Percentiles rank a stretch among this genome's conserved stretches.
These are phyloP conservation scores for Potamarius usumacintae DNA, from an alignment of 2,113 vertebrate species.

Conservation along the genomic window DNA sequence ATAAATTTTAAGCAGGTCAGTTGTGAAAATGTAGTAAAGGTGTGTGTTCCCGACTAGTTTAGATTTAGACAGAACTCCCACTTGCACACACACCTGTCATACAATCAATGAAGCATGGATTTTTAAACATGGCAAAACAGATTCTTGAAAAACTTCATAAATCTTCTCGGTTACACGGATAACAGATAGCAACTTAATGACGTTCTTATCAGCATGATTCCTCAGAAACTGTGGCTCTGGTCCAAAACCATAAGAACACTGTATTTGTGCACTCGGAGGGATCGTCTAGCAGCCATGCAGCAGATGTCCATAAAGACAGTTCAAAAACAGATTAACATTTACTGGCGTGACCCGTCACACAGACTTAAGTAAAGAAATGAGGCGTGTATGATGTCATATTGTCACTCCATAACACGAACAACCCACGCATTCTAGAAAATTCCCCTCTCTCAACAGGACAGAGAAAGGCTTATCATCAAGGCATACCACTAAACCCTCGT, in stretches of 20 bases:
- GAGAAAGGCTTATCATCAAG: not conserved
- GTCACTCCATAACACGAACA: not conserved
- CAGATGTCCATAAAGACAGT: slow-evolving; percentile 1
- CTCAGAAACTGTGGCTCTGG: not conserved
- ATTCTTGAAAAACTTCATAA: not conserved
- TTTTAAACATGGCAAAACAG: not conserved
- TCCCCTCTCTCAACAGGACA: not conserved
- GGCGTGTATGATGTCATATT: slow-evolving; percentile 28
- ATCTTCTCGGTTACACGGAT: not conserved
- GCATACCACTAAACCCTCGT: not conserved
- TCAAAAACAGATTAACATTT: slow-evolving; percentile 64
- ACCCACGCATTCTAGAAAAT: not conserved
- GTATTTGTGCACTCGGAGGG: not conserved
- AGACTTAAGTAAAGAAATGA: slow-evolving; percentile 51
- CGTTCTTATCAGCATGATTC: not conserved
- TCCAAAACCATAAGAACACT: not conserved
- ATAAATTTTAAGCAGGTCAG: not conserved
- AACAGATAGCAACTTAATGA: not conserved
- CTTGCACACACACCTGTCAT: not conserved
- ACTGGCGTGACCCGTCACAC: slow-evolving; percentile 16
- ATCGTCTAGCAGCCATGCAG: not conserved
- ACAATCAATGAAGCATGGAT: not conserved
- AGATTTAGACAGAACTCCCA: not conserved
- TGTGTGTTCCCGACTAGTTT: not conserved
- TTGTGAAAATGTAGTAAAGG: not conserved